Percentiles rank a stretch among this genome's conserved stretches.
These are phyloP conservation scores for Nebria salina DNA, from an alignment of 2,888 invertebrate genomes.

Conservation along the genomic window DNA sequence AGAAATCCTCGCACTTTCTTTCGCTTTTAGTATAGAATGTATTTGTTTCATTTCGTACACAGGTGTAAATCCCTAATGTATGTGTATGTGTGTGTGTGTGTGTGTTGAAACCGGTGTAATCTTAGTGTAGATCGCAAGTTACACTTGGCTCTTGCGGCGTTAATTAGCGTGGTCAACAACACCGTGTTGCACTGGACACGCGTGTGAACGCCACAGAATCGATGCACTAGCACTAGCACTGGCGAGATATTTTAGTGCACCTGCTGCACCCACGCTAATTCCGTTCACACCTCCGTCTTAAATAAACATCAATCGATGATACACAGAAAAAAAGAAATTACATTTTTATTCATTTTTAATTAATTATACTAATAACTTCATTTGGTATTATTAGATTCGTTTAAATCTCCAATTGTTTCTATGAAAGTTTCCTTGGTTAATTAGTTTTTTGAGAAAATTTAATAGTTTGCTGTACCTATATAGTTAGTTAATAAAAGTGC, in stretches of 20 bases:
- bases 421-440: too few relatives aligned
- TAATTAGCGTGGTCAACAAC: background rate
- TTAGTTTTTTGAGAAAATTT: too few relatives aligned
- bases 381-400: too few relatives aligned
- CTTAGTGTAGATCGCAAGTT: background rate
- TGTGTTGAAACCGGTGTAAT: background rate
- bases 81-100: conserved; percentile 9
- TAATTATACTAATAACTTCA: too few relatives aligned
- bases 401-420: too few relatives aligned
- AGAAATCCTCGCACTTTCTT: background rate
- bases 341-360: too few relatives aligned
- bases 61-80: conserved; percentile 3
- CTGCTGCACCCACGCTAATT: conserved; percentile 16
- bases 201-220: conserved; percentile 9
- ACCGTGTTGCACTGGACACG: background rate
- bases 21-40: background rate
- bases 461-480: too few relatives aligned
- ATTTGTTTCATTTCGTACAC: background rate
- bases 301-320: background rate
- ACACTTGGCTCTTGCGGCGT: conserved; percentile 6
- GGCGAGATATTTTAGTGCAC: background rate
- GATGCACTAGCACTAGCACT: conserved; percentile 7
- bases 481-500: too few relatives aligned
- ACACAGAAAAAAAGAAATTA: too few relatives aligned
- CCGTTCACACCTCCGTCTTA: conserved; percentile 8